Percentiles rank a stretch among this genome's conserved stretches.
Conservation (phyloP, 2,888 invertebrate genomes). For the Arge pagana region DNA sequence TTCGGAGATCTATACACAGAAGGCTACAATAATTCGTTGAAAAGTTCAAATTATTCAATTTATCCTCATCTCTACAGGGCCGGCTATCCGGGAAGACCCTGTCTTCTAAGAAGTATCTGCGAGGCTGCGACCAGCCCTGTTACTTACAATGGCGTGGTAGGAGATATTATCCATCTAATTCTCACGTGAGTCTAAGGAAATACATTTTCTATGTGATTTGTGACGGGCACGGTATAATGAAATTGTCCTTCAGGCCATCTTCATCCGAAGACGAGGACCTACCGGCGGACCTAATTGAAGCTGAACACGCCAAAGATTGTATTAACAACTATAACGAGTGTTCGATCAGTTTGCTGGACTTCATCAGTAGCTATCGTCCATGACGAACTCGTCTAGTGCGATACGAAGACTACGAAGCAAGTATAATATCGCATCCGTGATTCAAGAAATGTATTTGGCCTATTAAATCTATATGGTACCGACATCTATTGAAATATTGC, state of each 20-base stretch:
- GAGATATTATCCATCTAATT: constrained; percentile 69
- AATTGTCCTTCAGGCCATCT: constrained; percentile 61
- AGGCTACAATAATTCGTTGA: too few species aligned
- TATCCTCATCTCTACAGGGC: too few species aligned
- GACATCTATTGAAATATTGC: too few species aligned
- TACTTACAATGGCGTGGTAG: constrained; percentile 65
- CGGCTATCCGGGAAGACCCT: constrained; percentile 64
- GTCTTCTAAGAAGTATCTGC: constrained; percentile 69
- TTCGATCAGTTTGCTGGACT: constrained; percentile 61
- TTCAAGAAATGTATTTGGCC: too few species aligned
- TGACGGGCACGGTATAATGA: neutral
- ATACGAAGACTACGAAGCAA: too few species aligned
- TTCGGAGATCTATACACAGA: too few species aligned
- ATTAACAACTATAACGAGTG: constrained; percentile 58
- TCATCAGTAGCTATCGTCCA: constrained; percentile 53
- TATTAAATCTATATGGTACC: too few species aligned
- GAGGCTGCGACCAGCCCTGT: constrained; percentile 64
- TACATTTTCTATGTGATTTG: constrained; percentile 25
- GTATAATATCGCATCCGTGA: too few species aligned
- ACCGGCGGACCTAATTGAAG: constrained; percentile 61
- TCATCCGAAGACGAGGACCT: constrained; percentile 63
- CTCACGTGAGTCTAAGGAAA: constrained; percentile 65
- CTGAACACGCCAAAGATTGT: constrained; percentile 62
- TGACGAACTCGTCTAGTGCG: too few species aligned
- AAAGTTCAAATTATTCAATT: too few species aligned